Evolutionary conservation across 2,888 invertebrate species (phyloP).

Genomic region (Polietes domitor): DNA sequence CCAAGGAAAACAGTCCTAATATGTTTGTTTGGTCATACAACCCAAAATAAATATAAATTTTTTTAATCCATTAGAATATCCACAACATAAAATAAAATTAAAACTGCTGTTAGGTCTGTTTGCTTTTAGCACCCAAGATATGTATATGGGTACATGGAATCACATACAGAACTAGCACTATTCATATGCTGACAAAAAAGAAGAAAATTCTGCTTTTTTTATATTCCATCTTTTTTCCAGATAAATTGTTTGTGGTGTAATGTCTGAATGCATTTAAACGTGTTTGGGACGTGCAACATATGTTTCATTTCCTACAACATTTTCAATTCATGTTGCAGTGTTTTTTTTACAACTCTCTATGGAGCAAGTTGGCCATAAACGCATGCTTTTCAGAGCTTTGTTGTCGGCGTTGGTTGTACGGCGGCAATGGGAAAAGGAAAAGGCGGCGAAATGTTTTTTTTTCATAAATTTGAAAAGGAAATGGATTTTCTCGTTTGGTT

Average conservation of each 20-base stretch:
- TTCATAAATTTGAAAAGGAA: conserved; percentile 1
- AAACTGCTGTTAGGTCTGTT: no score
- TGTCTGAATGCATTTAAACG: conserved; percentile 40
- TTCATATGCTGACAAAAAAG: not conserved
- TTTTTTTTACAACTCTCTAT: not conserved
- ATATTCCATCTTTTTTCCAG: conserved; percentile 9
- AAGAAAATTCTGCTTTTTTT: conserved; percentile 15
- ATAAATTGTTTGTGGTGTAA: conserved; percentile 34
- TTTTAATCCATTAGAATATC: no score
- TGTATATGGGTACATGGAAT: no score
- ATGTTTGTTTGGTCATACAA: no score
- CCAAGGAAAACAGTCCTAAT: no score
- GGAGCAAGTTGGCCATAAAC: conserved; percentile 9
- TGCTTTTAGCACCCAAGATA: no score
- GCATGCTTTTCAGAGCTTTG: not conserved
- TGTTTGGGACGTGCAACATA: conserved; percentile 60
- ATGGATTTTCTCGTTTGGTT: not conserved
- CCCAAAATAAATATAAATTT: no score
- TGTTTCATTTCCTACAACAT: conserved; percentile 64
- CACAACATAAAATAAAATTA: no score
- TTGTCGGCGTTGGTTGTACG: not conserved
- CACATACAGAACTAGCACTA: no score
- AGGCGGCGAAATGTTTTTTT: conserved; percentile 7
- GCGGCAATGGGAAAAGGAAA: not conserved
- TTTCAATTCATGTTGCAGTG: conserved; percentile 9